phyloP scores from a whole-genome alignment of 2,888 invertebrate species.

The Siphonodentalium dalli region DNA sequence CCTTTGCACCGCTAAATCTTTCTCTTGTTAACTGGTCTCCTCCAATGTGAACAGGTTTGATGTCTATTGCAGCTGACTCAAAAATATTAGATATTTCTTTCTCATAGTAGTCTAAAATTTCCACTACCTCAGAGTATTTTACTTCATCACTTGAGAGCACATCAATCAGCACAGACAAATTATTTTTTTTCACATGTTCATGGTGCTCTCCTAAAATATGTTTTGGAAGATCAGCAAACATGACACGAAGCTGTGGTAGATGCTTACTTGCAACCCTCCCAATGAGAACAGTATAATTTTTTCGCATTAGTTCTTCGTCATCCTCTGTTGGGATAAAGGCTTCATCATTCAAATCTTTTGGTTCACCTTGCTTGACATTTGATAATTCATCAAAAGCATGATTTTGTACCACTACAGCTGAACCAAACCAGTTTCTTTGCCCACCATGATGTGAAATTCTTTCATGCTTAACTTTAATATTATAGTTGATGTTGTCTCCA shows the following conservation, averaged over 20 bases:
- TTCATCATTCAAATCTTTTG: background rate
- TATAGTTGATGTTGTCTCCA: constrained; percentile 5
- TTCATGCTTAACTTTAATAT: constrained; percentile 1
- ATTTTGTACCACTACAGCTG: background rate
- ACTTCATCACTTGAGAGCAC: constrained; percentile 2
- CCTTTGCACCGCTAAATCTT: too few species aligned
- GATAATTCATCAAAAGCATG: constrained; percentile 3
- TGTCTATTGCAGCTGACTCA: background rate
- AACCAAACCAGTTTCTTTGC: constrained; percentile 1
- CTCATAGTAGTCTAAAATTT: constrained; percentile 7
- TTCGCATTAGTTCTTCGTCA: too few species aligned
- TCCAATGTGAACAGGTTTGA: background rate
- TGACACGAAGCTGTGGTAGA: too few species aligned
- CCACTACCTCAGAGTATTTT: constrained; percentile 7
- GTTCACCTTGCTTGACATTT: background rate
- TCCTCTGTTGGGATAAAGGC: background rate
- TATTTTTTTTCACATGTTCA: too few species aligned
- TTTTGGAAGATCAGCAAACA: too few species aligned
- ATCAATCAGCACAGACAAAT: too few species aligned
- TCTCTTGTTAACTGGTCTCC: too few species aligned
- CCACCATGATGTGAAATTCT: constrained; percentile 1
- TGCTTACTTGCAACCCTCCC: too few species aligned
- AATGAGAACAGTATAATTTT: too few species aligned
- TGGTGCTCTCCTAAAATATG: too few species aligned
- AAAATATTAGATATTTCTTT: background rate